These are phyloP conservation scores for Anastatus disparis DNA, from an alignment of 1,140 invertebrate genomes.

Conservation along the genomic window DNA sequence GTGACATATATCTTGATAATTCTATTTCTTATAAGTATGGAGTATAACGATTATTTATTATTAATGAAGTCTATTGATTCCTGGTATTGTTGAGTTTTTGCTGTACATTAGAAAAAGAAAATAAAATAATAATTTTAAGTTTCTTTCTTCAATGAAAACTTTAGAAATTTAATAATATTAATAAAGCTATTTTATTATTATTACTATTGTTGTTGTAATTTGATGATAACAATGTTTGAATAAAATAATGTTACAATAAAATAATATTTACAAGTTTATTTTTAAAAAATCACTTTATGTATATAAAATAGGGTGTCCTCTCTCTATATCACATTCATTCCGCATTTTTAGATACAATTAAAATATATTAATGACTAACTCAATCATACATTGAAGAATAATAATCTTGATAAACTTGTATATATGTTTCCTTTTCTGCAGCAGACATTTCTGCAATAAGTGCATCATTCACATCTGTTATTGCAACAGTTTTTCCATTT, in stretches of 20 bases:
- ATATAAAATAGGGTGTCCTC: conserved; percentile 43
- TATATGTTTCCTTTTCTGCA: conserved; percentile 92
- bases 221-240: conserved; percentile 21
- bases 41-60: conserved; percentile 53
- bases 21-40: conserved; percentile 17
- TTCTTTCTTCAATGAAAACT: conserved; percentile 4
- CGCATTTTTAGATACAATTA: conserved; percentile 8
- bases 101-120: conserved; percentile 57
- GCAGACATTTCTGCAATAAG: conserved; percentile 92
- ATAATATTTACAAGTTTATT: conserved; percentile 35
- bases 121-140: conserved; percentile 47
- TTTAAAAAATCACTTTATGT: conserved; percentile 54
- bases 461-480: conserved; percentile 84
- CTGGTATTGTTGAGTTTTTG: conserved; percentile 56
- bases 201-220: conserved; percentile 9
- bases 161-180: neutral
- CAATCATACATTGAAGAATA: conserved; percentile 85
- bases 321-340: conserved; percentile 31
- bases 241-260: conserved; percentile 33
- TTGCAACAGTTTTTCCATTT: conserved; percentile 80
- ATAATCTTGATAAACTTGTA: conserved; percentile 92
- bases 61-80: conserved; percentile 50
- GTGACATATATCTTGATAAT: conserved; percentile 57
- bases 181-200: conserved; percentile 4
- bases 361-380: conserved; percentile 30